These are phyloP conservation scores for Pampus argenteus DNA, from an alignment of 2,797 vertebrate species.

Conservation along the genomic window DNA sequence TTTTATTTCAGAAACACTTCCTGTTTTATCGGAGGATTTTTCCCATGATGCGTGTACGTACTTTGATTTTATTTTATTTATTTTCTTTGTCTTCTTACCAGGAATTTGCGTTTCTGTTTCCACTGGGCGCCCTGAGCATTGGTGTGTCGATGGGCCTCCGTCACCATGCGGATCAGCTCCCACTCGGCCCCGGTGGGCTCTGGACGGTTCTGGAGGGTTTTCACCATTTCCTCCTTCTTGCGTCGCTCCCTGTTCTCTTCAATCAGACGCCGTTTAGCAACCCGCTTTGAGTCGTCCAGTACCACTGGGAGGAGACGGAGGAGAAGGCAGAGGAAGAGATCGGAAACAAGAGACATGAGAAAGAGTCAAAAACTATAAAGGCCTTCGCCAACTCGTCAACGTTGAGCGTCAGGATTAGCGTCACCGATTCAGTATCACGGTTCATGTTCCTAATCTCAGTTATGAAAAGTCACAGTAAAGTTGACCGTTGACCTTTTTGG, in stretches of 20 bases:
- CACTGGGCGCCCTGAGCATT: constrained; percentile 98
- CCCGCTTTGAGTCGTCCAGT: constrained; percentile 95
- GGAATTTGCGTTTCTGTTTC: constrained; percentile 99
- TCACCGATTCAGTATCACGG: no score
- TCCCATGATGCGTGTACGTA: no score
- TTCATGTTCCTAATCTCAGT: no score
- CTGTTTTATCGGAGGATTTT: no score
- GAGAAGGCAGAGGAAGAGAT: background rate
- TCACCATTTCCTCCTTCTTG: constrained; percentile 96
- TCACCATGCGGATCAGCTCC: constrained; percentile 96
- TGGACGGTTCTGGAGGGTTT: constrained; percentile 93
- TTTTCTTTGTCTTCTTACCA: constrained; percentile 59
- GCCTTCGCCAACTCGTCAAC: no score
- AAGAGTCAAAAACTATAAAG: no score
- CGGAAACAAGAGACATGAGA: background rate
- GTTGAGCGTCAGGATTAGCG: no score
- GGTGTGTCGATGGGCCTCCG: constrained; percentile 96
- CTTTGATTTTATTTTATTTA: background rate
- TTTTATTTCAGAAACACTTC: no score
- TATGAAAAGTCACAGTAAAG: no score
- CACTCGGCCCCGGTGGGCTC: constrained; percentile 95
- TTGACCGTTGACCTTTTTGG: no score
- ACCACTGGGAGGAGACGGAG: constrained; percentile 86
- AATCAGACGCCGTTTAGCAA: constrained; percentile 96
- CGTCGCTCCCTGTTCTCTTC: constrained; percentile 97